phyloP scores from a whole-genome alignment of 2,113 vertebrate species.

The Grallaria varia region DNA sequence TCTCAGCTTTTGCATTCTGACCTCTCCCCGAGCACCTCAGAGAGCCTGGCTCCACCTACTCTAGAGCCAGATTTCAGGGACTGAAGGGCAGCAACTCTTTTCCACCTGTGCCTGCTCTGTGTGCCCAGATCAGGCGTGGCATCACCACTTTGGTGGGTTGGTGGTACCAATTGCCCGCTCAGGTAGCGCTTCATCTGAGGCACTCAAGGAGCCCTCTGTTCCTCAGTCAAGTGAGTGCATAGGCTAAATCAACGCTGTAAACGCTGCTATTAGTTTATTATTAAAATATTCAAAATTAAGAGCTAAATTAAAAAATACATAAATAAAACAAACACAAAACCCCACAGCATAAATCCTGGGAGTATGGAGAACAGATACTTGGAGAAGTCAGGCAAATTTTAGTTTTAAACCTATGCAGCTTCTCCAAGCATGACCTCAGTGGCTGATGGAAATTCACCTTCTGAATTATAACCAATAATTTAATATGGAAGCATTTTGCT shows the following conservation, averaged over 20 bases:
- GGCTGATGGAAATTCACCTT: background rate
- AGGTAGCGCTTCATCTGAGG: background rate
- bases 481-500: slow-evolving; percentile 14
- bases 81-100: background rate
- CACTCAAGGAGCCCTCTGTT: background rate
- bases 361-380: background rate
- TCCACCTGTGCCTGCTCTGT: background rate
- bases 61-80: background rate
- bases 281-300: background rate
- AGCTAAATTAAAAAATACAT: background rate
- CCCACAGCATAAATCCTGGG: background rate
- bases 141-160: background rate
- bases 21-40: background rate
- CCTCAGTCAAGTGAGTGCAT: background rate
- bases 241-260: background rate
- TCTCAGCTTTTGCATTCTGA: background rate
- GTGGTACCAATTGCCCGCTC: background rate
- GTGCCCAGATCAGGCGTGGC: background rate
- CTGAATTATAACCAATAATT: slow-evolving; percentile 27
- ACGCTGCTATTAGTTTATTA: background rate
- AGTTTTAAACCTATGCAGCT: background rate
- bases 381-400: background rate
- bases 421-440: background rate
- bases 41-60: background rate
- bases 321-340: no score